Base-by-base conservation (phyloP, 2,113 vertebrate genomes). In the Clinocottus analis region DNA sequence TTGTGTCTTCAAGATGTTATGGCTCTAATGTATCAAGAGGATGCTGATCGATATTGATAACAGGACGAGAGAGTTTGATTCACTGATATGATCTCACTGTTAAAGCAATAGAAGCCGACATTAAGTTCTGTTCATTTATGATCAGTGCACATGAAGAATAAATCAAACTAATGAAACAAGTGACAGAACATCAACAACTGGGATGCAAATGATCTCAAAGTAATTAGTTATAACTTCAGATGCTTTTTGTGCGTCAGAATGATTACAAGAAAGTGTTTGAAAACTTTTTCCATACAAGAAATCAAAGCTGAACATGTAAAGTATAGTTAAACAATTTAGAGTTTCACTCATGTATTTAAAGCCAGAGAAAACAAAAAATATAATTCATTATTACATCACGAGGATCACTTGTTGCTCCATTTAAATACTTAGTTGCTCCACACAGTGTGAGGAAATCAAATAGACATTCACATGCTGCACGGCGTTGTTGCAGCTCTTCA, bases 21-120 rank as follows among this genome's bases (percentile, higher is more conserved):
- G 65, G 25, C 82, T 72, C 65, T 39, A n/a, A 79, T 23, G 73
- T 23, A 73, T 77, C 56, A 77, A 60, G 41, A 74, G 41, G 63
- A 77, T 55, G 37, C 39, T 17, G 69, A 87, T 88, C 59, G 75
- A 87, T n/a, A 72, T 77, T 27, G 76, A 87, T 85, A 29, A 71
- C 14, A 74, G 70, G n/a, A n/a, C n/a, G n/a, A 31, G 21, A 0
- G 16, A 6, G n/a, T 75, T 78, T 79, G 29, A 83, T 56, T 77
- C 21, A 53, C 25, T 4, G 33, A 23, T 55, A 80, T 49, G 51
- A 77, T 33, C 59, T 83, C 72, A 77, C 23, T 4, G 39, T 73
- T 70, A 35, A 72, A 7, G 33, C 66, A 76, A 56, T 56, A 37
- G 16, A 55, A 29, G 68, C 4, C 17, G 4, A 49, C 61, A 61